Conservation (phyloP, 2,113 vertebrate genomes). For the Edolisoma coerulescens region DNA sequence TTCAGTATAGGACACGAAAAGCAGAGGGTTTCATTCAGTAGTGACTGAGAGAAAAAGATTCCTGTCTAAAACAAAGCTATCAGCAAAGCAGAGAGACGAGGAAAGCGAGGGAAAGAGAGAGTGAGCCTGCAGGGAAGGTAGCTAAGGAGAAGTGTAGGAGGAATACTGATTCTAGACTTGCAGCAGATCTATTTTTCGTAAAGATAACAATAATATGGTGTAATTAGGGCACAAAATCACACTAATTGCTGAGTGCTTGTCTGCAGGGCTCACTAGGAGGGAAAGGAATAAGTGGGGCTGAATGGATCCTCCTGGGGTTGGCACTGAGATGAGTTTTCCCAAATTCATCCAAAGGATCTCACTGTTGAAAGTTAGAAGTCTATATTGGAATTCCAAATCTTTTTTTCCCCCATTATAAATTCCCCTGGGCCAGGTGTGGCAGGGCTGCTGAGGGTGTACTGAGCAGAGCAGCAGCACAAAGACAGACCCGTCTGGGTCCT, state of each 20-base stretch:
- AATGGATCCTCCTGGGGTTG: not conserved
- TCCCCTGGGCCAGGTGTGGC: not conserved
- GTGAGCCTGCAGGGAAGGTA: not conserved
- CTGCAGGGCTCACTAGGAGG: not conserved
- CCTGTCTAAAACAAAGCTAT: not conserved
- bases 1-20: not conserved
- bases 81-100: not conserved
- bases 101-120: not conserved
- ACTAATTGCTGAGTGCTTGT: not conserved
- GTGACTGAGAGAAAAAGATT: not conserved
- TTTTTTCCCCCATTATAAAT: not conserved
- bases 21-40: not conserved
- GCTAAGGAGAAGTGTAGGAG: conserved; percentile 38
- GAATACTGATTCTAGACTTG: conserved; percentile 31
- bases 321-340: not conserved
- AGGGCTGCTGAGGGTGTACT: not conserved
- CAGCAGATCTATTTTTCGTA: conserved; percentile 27
- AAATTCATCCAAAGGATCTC: not conserved
- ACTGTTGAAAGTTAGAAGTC: not conserved
- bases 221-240: conserved; percentile 31
- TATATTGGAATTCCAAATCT: not conserved
- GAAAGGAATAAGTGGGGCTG: not conserved
- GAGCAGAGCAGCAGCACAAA: not conserved
- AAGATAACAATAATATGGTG: not conserved
- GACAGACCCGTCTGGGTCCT: not conserved